These are phyloP conservation scores for Euclidia mi DNA, from an alignment of 2,888 invertebrate species.

Conservation along the genomic window DNA sequence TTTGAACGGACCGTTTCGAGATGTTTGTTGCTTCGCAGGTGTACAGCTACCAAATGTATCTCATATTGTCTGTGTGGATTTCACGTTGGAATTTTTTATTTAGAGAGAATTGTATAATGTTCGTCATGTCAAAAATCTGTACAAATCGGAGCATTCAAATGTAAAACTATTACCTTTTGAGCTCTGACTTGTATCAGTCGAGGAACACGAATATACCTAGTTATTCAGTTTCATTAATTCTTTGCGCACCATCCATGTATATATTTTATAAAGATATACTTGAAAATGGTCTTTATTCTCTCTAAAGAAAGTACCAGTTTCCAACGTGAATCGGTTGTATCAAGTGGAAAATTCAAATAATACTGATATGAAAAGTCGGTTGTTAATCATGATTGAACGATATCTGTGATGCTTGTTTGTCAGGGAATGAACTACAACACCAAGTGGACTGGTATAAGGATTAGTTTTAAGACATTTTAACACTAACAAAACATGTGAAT, in stretches of 20 bases:
- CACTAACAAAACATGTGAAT: conserved; percentile 10
- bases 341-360: conserved; percentile 15
- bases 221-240: no score
- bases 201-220: no score
- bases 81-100: conserved; percentile 22
- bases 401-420: conserved; percentile 21
- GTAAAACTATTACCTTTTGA: no score
- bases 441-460: conserved; percentile 44
- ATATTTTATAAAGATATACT: no score
- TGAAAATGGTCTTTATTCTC: no score
- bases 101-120: conserved; percentile 24
- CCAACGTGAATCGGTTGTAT: conserved; percentile 32
- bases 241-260: no score
- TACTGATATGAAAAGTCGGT: conserved; percentile 25
- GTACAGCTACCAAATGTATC: conserved; percentile 47
- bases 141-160: background rate
- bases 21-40: conserved; percentile 60
- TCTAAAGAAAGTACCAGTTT: conserved; percentile 39
- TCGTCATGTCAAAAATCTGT: background rate
- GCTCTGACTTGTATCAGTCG: no score
- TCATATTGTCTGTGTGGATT: background rate
- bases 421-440: conserved; percentile 29
- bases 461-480: conserved; percentile 25
- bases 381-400: conserved; percentile 16
- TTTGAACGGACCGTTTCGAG: conserved; percentile 43